Conservation (phyloP, 2,113 vertebrate species). For the Melospiza melodia region DNA sequence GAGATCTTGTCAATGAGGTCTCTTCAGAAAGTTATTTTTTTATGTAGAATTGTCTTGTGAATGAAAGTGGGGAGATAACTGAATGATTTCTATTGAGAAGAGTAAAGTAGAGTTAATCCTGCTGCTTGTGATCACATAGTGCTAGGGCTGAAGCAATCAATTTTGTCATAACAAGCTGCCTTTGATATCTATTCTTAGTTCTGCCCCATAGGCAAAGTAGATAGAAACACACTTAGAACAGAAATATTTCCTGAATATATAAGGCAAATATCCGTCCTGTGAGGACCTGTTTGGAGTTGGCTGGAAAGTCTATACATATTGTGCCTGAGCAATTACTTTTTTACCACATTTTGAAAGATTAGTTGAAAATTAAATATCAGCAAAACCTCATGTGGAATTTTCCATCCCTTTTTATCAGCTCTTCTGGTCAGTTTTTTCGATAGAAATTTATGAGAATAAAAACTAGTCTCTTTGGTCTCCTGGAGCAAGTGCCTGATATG, state of each 20-base stretch:
- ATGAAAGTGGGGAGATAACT: neutral
- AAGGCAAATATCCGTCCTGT: slow-evolving; percentile 2
- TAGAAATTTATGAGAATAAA: neutral
- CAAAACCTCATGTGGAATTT: neutral
- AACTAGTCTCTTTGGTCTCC: neutral
- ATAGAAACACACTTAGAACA: neutral
- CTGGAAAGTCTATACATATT: neutral
- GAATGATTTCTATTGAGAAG: neutral
- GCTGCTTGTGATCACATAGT: neutral
- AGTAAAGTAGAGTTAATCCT: neutral
- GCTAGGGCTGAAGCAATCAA: neutral
- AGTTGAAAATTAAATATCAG: neutral
- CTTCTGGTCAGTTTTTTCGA: neutral
- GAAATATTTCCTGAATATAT: neutral
- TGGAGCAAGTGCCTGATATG: neutral
- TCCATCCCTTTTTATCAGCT: neutral
- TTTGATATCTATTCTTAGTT: slow-evolving; percentile 25
- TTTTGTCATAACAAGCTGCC: neutral
- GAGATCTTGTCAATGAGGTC: neutral
- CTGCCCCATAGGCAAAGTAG: neutral
- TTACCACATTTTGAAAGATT: neutral
- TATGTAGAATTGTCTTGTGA: neutral
- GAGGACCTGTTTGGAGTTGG: slow-evolving; percentile 6
- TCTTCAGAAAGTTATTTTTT: neutral
- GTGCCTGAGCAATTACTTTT: neutral